These are phyloP conservation scores for Megathymus violae DNA, from an alignment of 1,140 invertebrate species.

Conservation along the genomic window DNA sequence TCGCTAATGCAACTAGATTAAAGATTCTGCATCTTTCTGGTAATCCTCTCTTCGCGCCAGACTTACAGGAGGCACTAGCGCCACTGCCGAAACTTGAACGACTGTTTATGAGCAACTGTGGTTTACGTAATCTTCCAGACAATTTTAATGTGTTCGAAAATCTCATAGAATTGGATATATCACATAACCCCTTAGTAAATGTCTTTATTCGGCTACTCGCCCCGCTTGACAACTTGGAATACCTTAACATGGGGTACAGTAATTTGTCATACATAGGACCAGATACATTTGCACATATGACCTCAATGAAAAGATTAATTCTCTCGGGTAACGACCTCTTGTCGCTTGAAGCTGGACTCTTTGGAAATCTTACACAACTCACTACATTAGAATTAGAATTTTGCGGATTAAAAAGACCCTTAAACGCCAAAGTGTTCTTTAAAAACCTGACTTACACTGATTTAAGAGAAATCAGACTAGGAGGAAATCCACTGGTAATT, in stretches of 20 bases:
- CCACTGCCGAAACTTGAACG: conserved; percentile 87
- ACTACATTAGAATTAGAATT: conserved; percentile 88
- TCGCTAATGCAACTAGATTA: conserved; percentile 87
- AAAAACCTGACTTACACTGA: conserved; percentile 86
- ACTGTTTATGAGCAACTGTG: conserved; percentile 88
- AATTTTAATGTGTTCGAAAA: conserved; percentile 87
- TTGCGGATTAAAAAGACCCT: conserved; percentile 86
- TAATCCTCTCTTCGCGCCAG: conserved; percentile 87
- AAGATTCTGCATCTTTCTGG: conserved; percentile 87
- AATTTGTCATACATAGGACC: conserved; percentile 87
- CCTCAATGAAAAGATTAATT: conserved; percentile 86
- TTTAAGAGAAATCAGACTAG: conserved; percentile 87
- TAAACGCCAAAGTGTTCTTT: conserved; percentile 88
- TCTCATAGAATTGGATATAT: conserved; percentile 88
- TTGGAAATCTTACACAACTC: conserved; percentile 87
- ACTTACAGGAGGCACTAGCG: conserved; percentile 87
- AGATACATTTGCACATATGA: conserved; percentile 88
- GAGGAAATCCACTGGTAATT: conserved; percentile 87
- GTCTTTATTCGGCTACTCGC: conserved; percentile 88
- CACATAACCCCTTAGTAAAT: conserved; percentile 88
- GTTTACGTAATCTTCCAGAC: conserved; percentile 85
- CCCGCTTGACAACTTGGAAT: conserved; percentile 87
- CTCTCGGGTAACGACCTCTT: conserved; percentile 88
- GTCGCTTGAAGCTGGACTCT: conserved; percentile 87
- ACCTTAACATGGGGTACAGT: conserved; percentile 90